These are phyloP conservation scores for Drosophila anceps DNA, from an alignment of 2,888 invertebrate genomes.

Conservation along the genomic window DNA sequence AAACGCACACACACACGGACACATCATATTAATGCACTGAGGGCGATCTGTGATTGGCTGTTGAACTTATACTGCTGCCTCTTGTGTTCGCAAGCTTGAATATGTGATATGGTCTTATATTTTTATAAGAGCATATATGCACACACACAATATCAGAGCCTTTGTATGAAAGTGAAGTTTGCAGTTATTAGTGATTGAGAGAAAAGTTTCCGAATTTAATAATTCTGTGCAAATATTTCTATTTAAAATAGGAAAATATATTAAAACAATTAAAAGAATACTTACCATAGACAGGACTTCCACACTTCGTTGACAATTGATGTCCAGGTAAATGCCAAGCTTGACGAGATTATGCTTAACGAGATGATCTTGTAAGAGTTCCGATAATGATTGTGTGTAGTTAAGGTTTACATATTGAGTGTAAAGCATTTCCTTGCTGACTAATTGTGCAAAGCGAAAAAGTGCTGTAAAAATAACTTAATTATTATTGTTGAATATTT, in stretches of 20 bases:
- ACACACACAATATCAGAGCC: too few species aligned
- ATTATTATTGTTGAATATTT: background rate
- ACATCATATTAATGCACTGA: too few species aligned
- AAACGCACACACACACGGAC: too few species aligned
- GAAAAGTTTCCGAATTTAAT: too few species aligned
- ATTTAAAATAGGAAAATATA: background rate
- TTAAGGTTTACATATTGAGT: slow-evolving; percentile 54
- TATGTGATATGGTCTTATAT: background rate
- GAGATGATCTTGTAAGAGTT: slow-evolving; percentile 43
- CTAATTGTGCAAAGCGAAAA: slow-evolving; percentile 39
- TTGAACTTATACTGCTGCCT: background rate
- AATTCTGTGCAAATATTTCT: background rate
- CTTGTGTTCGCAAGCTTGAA: background rate
- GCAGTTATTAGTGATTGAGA: too few species aligned
- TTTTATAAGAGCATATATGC: too few species aligned
- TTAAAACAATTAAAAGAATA: background rate
- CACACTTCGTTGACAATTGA: slow-evolving; percentile 69
- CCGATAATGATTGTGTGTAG: background rate
- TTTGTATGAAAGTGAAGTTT: too few species aligned
- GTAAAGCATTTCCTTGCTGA: slow-evolving; percentile 27
- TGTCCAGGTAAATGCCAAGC: slow-evolving; percentile 76
- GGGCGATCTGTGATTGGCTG: background rate
- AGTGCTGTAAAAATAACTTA: slow-evolving; percentile 53
- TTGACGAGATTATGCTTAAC: slow-evolving; percentile 46
- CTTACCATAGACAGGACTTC: slow-evolving; percentile 61